Conservation (phyloP, 2,797 vertebrate species). For the Denticeps clupeoides region DNA sequence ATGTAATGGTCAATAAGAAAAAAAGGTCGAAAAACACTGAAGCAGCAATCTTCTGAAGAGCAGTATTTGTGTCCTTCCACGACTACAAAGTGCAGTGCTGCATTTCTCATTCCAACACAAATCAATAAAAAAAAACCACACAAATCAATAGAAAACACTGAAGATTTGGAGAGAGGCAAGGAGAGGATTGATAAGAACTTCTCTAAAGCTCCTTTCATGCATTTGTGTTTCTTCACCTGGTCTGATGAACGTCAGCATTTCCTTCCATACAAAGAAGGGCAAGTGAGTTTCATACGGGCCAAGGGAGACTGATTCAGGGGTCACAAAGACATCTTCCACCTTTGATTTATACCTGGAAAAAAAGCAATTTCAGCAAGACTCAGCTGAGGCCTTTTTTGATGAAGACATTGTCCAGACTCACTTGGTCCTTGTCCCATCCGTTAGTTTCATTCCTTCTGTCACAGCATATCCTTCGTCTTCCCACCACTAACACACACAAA, state of each 20-base stretch:
- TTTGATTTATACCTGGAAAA: not conserved
- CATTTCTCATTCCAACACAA: too few species aligned
- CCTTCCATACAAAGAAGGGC: conserved; percentile 46
- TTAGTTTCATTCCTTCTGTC: not conserved
- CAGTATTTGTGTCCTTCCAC: too few species aligned
- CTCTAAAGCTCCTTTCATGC: too few species aligned
- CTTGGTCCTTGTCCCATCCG: not conserved
- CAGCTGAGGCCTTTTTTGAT: not conserved
- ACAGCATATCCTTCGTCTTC: not conserved
- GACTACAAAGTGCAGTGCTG: too few species aligned
- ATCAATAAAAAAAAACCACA: too few species aligned
- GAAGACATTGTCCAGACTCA: not conserved
- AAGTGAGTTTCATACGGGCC: conserved; percentile 38
- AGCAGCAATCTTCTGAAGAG: too few species aligned
- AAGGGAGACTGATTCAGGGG: not conserved
- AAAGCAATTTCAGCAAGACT: too few species aligned
- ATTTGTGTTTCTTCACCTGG: not conserved
- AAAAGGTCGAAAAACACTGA: too few species aligned
- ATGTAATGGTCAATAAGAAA: too few species aligned
- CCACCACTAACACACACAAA: conserved; percentile 1
- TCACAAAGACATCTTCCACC: conserved; percentile 16
- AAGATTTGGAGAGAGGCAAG: too few species aligned
- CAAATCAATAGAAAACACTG: too few species aligned
- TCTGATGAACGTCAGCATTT: not conserved
- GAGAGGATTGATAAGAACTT: too few species aligned